Conservation (phyloP, 2,888 invertebrate species). For the Chesias legatella region DNA sequence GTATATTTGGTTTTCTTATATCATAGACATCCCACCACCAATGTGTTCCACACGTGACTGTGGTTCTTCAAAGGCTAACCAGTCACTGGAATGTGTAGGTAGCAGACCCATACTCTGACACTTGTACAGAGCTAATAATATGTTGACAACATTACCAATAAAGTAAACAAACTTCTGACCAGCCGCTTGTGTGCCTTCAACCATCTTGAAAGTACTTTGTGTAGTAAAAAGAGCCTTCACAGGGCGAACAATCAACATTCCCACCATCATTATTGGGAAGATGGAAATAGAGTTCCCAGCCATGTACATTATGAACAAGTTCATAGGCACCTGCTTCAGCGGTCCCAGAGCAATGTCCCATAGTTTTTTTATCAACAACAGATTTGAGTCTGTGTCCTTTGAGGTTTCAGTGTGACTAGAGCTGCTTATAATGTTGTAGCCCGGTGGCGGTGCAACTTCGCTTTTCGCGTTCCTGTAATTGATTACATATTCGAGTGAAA, state of each 20-base stretch:
- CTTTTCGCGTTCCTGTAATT: constrained; percentile 48
- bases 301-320: constrained; percentile 99
- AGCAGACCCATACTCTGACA: constrained; percentile 98
- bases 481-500: not conserved
- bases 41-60: constrained; percentile 91
- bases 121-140: constrained; percentile 95
- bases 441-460: constrained; percentile 90
- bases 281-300: constrained; percentile 99
- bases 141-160: constrained; percentile 95
- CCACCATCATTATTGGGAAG: constrained; percentile 99
- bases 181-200: constrained; percentile 93
- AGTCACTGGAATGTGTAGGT: constrained; percentile 98
- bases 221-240: constrained; percentile 96
- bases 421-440: constrained; percentile 87
- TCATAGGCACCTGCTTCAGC: constrained; percentile 98
- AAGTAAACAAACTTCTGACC: constrained; percentile 96
- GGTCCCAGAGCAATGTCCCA: constrained; percentile 98
- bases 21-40: constrained; percentile 88
- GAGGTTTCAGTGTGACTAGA: constrained; percentile 88
- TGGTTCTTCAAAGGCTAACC: constrained; percentile 98
- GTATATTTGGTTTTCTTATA: constrained; percentile 52
- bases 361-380: constrained; percentile 94
- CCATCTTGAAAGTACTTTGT: constrained; percentile 94
- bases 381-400: constrained; percentile 90
- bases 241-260: constrained; percentile 98